phyloP scores from a whole-genome alignment of 2,113 vertebrate genomes.

The Cochlearius cochlearius region DNA sequence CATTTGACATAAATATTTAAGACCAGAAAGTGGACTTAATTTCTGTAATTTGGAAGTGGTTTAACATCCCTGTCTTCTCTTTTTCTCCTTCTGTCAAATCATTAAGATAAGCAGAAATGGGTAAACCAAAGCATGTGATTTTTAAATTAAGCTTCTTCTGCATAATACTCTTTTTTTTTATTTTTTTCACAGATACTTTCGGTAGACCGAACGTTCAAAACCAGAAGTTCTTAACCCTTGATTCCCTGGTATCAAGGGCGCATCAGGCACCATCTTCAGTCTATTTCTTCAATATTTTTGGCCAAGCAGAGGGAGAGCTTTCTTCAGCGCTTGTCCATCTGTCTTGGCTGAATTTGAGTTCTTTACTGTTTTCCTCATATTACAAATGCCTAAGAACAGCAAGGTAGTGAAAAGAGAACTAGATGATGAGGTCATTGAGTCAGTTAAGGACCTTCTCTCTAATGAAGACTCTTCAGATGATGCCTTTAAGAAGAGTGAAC shows the following conservation, averaged over 20 bases:
- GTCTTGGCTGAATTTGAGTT: background rate
- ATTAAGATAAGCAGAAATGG: background rate
- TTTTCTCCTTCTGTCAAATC: background rate
- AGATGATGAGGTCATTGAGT: slow-evolving; percentile 96
- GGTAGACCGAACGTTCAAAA: background rate
- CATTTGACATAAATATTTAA: background rate
- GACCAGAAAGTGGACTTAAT: background rate
- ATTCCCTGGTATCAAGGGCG: slow-evolving; percentile 28
- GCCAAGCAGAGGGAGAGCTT: background rate
- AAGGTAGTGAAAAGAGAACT: slow-evolving; percentile 94
- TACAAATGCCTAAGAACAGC: slow-evolving; percentile 98
- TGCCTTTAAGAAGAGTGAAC: slow-evolving; percentile 92
- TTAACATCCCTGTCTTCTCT: background rate
- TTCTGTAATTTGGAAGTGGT: background rate
- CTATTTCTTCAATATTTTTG: background rate
- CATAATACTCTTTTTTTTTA: background rate
- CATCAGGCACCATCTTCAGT: background rate
- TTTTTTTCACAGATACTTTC: slow-evolving; percentile 44
- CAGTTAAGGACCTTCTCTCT: slow-evolving; percentile 94
- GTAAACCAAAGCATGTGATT: background rate
- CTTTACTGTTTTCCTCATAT: background rate
- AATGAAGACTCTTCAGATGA: slow-evolving; percentile 93
- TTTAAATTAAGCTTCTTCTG: background rate
- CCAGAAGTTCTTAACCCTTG: background rate
- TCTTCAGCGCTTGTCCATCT: background rate